Evolutionary conservation across 2,888 invertebrate genomes (phyloP).

Genomic region (Leucophenga maculata): DNA sequence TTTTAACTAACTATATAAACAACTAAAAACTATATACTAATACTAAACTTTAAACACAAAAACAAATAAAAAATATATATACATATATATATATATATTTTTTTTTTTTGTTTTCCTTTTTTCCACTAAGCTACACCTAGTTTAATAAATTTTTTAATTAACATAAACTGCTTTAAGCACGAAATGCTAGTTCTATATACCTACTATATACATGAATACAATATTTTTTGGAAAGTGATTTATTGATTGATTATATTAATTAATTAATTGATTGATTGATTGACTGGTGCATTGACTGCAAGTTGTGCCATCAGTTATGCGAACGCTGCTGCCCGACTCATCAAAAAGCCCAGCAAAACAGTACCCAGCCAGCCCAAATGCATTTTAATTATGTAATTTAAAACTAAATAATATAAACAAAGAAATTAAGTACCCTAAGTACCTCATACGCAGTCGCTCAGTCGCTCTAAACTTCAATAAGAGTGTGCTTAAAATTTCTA

Average conservation of each 20-base stretch:
- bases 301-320: background rate
- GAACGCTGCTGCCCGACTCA: background rate
- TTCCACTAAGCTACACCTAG: background rate
- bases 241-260: background rate
- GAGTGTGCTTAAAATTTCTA: too few relatives aligned
- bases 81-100: too few relatives aligned
- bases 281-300: background rate
- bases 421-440: too few relatives aligned
- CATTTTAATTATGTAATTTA: background rate
- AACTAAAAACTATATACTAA: too few relatives aligned
- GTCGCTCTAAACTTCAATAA: too few relatives aligned
- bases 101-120: background rate
- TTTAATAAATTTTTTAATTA: background rate
- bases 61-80: background rate
- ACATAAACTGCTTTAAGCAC: slow-evolving; percentile 16
- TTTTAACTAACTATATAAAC: too few relatives aligned
- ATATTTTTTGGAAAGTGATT: slow-evolving; percentile 10
- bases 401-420: too few relatives aligned
- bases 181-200: background rate
- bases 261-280: background rate
- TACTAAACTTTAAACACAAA: too few relatives aligned
- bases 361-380: background rate
- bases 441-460: too few relatives aligned
- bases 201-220: background rate
- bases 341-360: background rate